Conservation (phyloP, 2,888 invertebrate species). For the Ophion costatus region DNA sequence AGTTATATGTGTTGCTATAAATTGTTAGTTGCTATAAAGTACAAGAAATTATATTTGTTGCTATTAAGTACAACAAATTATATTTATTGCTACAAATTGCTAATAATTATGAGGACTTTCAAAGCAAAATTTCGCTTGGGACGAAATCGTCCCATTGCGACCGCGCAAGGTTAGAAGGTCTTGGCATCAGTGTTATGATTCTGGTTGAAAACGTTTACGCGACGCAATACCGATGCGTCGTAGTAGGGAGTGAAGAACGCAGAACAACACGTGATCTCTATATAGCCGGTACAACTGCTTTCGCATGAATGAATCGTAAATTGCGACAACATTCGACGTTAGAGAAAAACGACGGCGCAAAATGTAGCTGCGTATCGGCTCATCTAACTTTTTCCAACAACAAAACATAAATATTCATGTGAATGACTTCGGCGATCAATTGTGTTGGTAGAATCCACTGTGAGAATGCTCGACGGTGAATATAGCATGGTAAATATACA, state of each 20-base stretch:
- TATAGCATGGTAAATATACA: background rate
- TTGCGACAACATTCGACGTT: background rate
- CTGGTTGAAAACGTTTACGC: background rate
- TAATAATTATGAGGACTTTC: too few relatives aligned
- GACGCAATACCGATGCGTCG: background rate
- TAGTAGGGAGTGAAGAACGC: background rate
- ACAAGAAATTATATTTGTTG: too few relatives aligned
- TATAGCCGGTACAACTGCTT: background rate
- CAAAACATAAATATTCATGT: background rate
- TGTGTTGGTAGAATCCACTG: background rate
- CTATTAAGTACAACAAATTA: too few relatives aligned
- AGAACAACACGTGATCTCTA: background rate
- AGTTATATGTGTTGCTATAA: too few relatives aligned
- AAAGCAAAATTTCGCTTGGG: too few relatives aligned
- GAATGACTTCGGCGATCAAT: background rate
- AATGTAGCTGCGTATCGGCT: background rate
- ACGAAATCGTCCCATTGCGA: too few relatives aligned
- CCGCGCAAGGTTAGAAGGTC: background rate
- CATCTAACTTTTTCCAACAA: background rate
- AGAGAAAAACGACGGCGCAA: background rate
- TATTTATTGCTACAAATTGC: too few relatives aligned
- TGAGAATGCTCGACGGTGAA: background rate
- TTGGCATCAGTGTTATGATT: background rate
- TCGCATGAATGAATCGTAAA: background rate
- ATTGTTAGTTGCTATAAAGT: too few relatives aligned